Conservation (phyloP, 2,888 invertebrate species). For the Stenoptilia bipunctidactyla region DNA sequence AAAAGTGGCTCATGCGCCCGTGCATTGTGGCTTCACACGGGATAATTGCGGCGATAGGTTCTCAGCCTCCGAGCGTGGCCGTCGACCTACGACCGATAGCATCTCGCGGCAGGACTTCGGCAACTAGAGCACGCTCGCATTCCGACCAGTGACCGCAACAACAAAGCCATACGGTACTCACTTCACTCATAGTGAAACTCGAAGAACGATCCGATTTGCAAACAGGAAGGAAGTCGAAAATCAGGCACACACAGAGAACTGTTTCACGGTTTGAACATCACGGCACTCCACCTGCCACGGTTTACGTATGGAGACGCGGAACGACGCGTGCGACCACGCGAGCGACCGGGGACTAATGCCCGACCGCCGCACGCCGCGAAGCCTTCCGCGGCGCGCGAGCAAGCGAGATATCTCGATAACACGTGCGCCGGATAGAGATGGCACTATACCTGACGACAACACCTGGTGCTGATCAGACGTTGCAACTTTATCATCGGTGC, state of each 20-base stretch:
- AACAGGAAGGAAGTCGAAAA: constrained; percentile 26
- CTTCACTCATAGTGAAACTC: constrained; percentile 53
- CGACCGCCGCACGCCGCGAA: constrained; percentile 27
- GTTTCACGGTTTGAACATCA: constrained; percentile 53
- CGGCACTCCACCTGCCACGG: constrained; percentile 24
- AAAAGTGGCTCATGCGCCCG: constrained; percentile 31
- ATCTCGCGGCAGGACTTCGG: constrained; percentile 32
- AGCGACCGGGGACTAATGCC: constrained; percentile 57
- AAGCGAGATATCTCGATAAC: constrained; percentile 37
- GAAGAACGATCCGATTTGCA: constrained; percentile 29
- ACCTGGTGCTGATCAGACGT: constrained; percentile 6
- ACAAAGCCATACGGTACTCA: constrained; percentile 37
- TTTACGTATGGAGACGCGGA: constrained; percentile 17
- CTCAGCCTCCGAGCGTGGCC: constrained; percentile 22
- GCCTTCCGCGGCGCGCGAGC: constrained; percentile 35
- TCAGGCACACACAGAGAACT: constrained; percentile 30
- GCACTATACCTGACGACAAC: constrained; percentile 40
- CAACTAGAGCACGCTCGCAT: constrained; percentile 44
- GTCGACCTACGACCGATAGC: constrained; percentile 55
- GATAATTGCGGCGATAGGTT: constrained; percentile 17
- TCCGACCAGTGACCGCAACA: constrained; percentile 24
- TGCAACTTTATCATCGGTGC: not conserved
- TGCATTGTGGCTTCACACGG: too few species aligned
- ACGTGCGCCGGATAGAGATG: constrained; percentile 42
- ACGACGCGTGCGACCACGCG: constrained; percentile 31